Percentiles rank a stretch among this genome's conserved stretches.
Conservation (phyloP, 2,797 vertebrate species). For the Meda fulgida region DNA sequence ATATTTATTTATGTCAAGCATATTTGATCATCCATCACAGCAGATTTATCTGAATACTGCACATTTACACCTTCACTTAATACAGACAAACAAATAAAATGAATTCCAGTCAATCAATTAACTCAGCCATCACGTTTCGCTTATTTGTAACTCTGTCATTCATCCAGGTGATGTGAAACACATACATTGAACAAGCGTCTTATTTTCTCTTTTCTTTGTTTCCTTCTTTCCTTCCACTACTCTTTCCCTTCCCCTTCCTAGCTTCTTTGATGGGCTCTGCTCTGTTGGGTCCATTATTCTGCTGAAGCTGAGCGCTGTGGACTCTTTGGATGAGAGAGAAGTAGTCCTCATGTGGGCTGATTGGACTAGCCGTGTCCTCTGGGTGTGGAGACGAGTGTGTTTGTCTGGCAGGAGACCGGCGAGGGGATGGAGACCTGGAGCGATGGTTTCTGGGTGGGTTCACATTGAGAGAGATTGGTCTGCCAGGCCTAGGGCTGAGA, state of each 20-base stretch:
- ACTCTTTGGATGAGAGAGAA: conserved; percentile 75
- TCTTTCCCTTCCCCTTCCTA: conserved; percentile 52
- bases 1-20: background rate
- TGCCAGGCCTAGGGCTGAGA: conserved; percentile 65
- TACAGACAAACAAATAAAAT: background rate
- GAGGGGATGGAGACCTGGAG: conserved; percentile 49
- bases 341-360: conserved; percentile 69
- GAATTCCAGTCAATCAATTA: background rate
- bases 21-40: conserved; percentile 3
- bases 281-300: conserved; percentile 55
- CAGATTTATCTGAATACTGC: background rate
- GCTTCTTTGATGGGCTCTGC: conserved; percentile 65
- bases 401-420: conserved; percentile 68
- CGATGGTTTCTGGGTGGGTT: conserved; percentile 30
- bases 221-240: conserved; percentile 62
- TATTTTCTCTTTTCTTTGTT: conserved; percentile 33
- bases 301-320: conserved; percentile 69
- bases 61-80: background rate
- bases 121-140: background rate
- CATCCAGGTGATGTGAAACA: conserved; percentile 5
- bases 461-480: conserved; percentile 69
- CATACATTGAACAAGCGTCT: background rate
- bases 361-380: conserved; percentile 22
- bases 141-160: background rate
- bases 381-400: conserved; percentile 57